Percentiles rank a stretch among this genome's conserved stretches.
Evolutionary conservation across 2,113 vertebrate species (phyloP).

Genomic region (Eclectus roratus): DNA sequence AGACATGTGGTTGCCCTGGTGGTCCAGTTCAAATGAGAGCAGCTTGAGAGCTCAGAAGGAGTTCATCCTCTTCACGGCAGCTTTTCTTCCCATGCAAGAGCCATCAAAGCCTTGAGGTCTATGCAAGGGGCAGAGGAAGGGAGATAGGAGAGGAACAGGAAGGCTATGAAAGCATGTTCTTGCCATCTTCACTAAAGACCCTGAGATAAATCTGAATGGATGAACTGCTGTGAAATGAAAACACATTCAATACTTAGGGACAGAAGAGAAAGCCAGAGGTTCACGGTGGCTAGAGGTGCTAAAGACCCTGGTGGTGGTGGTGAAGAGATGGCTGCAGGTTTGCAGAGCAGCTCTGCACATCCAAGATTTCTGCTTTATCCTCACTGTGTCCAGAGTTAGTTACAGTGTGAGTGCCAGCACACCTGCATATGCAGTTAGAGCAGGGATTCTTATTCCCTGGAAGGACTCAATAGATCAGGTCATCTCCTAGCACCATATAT

Average conservation of each 20-base stretch:
- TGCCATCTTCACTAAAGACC: not conserved
- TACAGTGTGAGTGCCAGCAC: not conserved
- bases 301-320: accelerated
- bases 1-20: not conserved
- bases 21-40: not conserved
- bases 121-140: not conserved
- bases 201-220: not conserved
- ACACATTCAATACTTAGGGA: not conserved
- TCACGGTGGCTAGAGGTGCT: accelerated
- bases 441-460: not conserved
- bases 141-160: not conserved
- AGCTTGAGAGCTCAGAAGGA: not conserved
- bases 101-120: not conserved
- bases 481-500: not conserved
- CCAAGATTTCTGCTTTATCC: not conserved
- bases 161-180: not conserved
- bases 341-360: not conserved
- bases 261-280: not conserved
- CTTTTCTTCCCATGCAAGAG: not conserved
- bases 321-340: accelerated
- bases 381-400: accelerated
- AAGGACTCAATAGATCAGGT: not conserved
- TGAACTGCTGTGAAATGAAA: not conserved
- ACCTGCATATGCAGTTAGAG: not conserved
- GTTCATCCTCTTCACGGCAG: not conserved